Percentiles rank a stretch among this genome's conserved stretches.
These are phyloP conservation scores for Zosterops hypoxanthus DNA, from an alignment of 2,113 vertebrate genomes.

Conservation along the genomic window DNA sequence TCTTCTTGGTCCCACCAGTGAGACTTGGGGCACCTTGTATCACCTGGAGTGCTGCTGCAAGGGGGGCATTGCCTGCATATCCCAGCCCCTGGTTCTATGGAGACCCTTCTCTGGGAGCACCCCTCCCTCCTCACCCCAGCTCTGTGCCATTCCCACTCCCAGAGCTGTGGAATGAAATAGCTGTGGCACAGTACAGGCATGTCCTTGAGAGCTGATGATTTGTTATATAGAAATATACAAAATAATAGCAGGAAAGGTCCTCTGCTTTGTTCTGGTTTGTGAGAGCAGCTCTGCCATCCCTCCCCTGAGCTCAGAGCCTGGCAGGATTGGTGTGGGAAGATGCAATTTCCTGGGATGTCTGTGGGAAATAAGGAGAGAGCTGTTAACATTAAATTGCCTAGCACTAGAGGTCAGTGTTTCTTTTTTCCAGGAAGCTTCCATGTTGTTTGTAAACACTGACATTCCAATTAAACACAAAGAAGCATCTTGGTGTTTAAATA, in stretches of 20 bases:
- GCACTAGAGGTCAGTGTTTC: slow-evolving; percentile 67
- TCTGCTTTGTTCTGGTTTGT: background rate
- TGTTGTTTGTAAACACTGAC: slow-evolving; percentile 36
- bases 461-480: background rate
- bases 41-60: background rate
- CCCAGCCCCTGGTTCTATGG: background rate
- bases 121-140: background rate
- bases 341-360: background rate
- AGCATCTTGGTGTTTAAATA: background rate
- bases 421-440: slow-evolving; percentile 1
- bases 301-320: background rate
- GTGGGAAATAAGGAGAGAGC: background rate
- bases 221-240: background rate
- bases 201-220: background rate
- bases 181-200: background rate
- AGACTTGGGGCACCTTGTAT: background rate
- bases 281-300: background rate
- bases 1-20: background rate
- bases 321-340: accelerated
- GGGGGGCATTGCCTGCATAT: background rate
- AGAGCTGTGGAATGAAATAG: background rate
- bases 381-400: background rate
- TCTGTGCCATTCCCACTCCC: background rate
- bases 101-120: background rate
- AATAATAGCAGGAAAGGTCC: background rate